Conservation (phyloP, 2,797 vertebrate species). For the Neosalanx taihuensis region DNA sequence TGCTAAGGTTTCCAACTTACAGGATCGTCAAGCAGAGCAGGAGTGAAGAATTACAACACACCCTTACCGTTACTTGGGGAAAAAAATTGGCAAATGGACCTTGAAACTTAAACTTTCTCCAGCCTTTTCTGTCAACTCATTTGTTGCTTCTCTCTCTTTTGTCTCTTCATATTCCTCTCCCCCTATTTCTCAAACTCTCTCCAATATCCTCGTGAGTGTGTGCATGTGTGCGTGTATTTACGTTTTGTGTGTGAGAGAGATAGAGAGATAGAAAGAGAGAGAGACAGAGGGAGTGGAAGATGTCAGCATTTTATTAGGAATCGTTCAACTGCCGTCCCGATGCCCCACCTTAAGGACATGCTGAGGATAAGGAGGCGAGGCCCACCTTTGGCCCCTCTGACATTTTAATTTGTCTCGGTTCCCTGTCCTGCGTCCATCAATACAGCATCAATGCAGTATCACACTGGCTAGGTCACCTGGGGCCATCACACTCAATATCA, state of each 20-base stretch:
- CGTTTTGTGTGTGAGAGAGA: conserved; percentile 26
- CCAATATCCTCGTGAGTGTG: conserved; percentile 4
- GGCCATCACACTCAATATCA: conserved; percentile 62
- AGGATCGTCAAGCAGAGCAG: no score
- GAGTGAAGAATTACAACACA: no score
- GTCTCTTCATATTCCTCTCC: neutral
- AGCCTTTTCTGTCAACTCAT: neutral
- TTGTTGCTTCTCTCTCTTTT: neutral
- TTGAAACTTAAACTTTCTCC: neutral
- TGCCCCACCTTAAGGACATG: conserved; percentile 60
- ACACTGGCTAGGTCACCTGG: conserved; percentile 57
- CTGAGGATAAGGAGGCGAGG: conserved; percentile 38
- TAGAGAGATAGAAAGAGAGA: no score
- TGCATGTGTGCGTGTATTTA: conserved; percentile 4
- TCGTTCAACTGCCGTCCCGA: conserved; percentile 61
- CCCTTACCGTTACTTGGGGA: no score
- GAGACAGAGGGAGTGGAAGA: conserved; percentile 23
- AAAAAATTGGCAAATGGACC: no score
- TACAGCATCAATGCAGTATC: conserved; percentile 69
- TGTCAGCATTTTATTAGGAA: conserved; percentile 68
- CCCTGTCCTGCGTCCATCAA: conserved; percentile 62
- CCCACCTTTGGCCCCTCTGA: conserved; percentile 71
- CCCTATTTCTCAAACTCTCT: neutral
- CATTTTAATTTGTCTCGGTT: conserved; percentile 75
- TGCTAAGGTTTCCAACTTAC: no score